A percentile compares a stretch with the other conserved stretches of the same genome.
These are phyloP conservation scores for Coregonus ussuriensis DNA, from an alignment of 2,797 vertebrate genomes.

Conservation along the genomic window DNA sequence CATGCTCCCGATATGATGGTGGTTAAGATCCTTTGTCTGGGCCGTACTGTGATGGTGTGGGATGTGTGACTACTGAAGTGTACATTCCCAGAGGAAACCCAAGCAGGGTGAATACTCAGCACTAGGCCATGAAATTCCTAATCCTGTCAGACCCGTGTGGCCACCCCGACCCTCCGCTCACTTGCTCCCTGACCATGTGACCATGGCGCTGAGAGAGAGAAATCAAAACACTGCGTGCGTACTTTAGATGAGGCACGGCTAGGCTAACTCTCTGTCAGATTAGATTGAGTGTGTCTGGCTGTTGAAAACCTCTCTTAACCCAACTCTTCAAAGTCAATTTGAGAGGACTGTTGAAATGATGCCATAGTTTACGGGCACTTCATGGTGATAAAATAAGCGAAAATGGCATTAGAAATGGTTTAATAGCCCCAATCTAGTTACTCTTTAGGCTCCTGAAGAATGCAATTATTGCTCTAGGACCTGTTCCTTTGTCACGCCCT, in stretches of 20 bases:
- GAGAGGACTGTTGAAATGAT: not conserved
- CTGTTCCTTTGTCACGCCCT: not conserved
- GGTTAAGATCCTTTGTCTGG: conserved; percentile 33
- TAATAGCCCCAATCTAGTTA: not conserved
- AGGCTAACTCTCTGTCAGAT: conserved; percentile 3
- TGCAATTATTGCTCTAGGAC: not conserved
- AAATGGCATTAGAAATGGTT: not conserved
- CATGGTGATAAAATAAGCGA: not conserved
- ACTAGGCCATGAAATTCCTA: conserved; percentile 18
- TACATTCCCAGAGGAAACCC: conserved; percentile 9
- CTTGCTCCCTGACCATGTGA: not conserved
- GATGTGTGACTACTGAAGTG: not conserved
- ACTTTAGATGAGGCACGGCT: not conserved
- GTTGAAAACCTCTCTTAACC: not conserved
- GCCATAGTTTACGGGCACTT: not conserved
- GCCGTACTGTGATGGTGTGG: not conserved
- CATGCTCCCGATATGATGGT: conserved; percentile 22
- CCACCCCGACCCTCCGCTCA: not conserved
- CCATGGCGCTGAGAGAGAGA: not conserved
- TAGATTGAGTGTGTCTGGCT: not conserved
- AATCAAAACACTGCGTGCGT: not conserved
- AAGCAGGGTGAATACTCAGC: conserved; percentile 15
- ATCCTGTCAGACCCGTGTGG: not conserved
- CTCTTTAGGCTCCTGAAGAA: not conserved
- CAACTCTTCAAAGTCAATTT: not conserved